A percentile compares a stretch with the other conserved stretches of the same genome.
Conservation (phyloP, 92 coral and sea anemone species). For the Pocillopora meandrina region DNA sequence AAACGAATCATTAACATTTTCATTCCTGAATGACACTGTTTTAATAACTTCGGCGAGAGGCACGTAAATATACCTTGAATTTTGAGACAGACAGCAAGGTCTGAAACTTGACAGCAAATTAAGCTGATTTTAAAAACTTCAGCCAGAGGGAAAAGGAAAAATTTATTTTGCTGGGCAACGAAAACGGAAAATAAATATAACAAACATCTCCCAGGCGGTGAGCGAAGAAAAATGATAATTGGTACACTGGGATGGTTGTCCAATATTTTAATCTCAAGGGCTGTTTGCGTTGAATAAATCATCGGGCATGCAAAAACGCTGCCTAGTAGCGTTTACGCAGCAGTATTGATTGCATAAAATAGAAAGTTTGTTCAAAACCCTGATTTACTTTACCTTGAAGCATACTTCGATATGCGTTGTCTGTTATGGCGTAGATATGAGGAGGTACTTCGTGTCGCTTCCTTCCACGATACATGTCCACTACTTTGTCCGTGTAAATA, state of each 20-base stretch:
- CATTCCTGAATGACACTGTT: conserved; percentile 21
- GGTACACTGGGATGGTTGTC: conserved; percentile 17
- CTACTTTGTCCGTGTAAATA: conserved; percentile 97
- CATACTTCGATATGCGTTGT: conserved; percentile 97
- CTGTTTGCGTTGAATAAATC: conserved; percentile 40
- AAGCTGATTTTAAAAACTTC: not conserved
- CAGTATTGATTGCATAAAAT: not conserved
- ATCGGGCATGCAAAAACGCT: conserved; percentile 5
- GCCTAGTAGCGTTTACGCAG: not conserved
- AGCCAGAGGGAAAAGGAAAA: not conserved
- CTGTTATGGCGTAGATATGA: conserved; percentile 98
- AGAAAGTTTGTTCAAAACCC: no score
- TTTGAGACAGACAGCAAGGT: not conserved
- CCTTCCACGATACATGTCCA: conserved; percentile 97
- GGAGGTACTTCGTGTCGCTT: conserved; percentile 99
- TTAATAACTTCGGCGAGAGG: conserved; percentile 2
- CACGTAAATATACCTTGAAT: conserved; percentile 13
- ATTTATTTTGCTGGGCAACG: not conserved
- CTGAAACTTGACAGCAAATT: not conserved
- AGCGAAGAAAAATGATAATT: conserved; percentile 11
- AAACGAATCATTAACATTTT: not conserved
- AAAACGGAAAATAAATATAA: not conserved
- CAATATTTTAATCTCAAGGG: conserved; percentile 31
- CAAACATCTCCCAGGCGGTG: conserved; percentile 9
- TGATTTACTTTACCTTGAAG: conserved; percentile 77